Conservation (phyloP, 2,888 invertebrate species). For the Pecten maximus region DNA sequence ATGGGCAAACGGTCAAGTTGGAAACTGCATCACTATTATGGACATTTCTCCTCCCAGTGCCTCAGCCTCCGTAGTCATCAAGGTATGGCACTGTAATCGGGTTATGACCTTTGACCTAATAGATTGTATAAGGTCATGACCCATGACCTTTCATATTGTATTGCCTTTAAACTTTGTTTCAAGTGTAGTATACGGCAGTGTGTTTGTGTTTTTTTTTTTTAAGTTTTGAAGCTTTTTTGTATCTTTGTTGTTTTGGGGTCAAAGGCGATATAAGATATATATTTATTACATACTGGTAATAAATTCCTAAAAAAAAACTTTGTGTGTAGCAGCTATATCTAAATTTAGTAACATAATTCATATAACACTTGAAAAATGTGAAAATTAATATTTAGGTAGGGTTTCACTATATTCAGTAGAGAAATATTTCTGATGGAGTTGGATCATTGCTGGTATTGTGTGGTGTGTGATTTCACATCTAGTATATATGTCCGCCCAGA, state of each 20-base stretch:
- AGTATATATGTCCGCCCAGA: too few species aligned
- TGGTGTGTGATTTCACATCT: neutral
- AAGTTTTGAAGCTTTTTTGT: neutral
- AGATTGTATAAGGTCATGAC: neutral
- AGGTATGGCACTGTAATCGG: conserved; percentile 57
- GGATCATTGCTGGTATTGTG: too few species aligned
- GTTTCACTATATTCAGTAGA: too few species aligned
- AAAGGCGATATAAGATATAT: neutral
- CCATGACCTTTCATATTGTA: neutral
- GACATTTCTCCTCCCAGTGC: conserved; percentile 74
- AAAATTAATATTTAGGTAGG: too few species aligned
- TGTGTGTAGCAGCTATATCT: too few species aligned
- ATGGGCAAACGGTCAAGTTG: conserved; percentile 67
- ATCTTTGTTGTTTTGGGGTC: neutral
- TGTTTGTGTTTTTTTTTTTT: neutral
- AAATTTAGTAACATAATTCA: too few species aligned
- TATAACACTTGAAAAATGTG: too few species aligned
- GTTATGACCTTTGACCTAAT: neutral
- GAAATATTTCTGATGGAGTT: too few species aligned
- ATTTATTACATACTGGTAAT: too few species aligned
- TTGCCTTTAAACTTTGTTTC: too few species aligned
- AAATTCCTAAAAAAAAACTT: too few species aligned
- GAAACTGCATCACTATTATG: conserved; percentile 73
- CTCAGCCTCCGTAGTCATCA: conserved; percentile 68
- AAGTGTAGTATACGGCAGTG: neutral